A percentile compares a stretch with the other conserved stretches of the same genome.
phyloP scores from a whole-genome alignment of 2,888 invertebrate species.

The Seira ritae region DNA sequence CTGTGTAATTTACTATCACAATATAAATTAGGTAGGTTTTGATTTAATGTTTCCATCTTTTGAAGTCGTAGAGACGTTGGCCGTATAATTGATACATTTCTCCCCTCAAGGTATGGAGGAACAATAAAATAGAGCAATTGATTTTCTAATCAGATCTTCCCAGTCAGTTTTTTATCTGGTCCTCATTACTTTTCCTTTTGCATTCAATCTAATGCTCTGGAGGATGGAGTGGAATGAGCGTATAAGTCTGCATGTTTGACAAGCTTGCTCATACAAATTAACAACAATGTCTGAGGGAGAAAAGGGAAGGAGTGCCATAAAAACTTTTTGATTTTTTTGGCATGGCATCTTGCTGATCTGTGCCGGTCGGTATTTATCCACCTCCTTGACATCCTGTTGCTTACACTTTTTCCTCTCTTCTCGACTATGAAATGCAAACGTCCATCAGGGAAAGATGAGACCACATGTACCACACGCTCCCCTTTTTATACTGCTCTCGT shows the following conservation, averaged over 20 bases:
- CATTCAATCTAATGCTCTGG: constrained; percentile 34
- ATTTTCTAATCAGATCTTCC: constrained; percentile 60
- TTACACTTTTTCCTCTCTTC: background rate
- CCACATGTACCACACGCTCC: too few relatives aligned
- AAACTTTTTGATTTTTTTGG: constrained; percentile 38
- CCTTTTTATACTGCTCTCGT: too few relatives aligned
- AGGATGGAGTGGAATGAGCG: too few relatives aligned
- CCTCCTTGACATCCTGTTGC: constrained; percentile 46
- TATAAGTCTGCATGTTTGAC: constrained; percentile 50
- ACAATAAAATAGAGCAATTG: constrained; percentile 63
- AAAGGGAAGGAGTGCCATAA: constrained; percentile 49
- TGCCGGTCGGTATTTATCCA: background rate
- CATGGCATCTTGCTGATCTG: constrained; percentile 4
- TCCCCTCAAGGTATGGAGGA: constrained; percentile 43
- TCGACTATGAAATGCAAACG: background rate
- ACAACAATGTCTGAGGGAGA: constrained; percentile 43
- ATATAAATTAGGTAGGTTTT: background rate
- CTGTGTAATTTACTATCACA: background rate
- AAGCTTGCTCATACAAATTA: constrained; percentile 48
- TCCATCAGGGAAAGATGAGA: background rate
- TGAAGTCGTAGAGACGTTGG: background rate
- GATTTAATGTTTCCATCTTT: background rate
- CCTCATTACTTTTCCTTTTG: constrained; percentile 50
- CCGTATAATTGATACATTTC: constrained; percentile 56
- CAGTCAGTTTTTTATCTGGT: constrained; percentile 41